Evolutionary conservation across 2,797 vertebrate species (phyloP), one percentile per base, ranked within the genome.

Genomic region (Ctenochaetus hawaiiensis): DNA sequence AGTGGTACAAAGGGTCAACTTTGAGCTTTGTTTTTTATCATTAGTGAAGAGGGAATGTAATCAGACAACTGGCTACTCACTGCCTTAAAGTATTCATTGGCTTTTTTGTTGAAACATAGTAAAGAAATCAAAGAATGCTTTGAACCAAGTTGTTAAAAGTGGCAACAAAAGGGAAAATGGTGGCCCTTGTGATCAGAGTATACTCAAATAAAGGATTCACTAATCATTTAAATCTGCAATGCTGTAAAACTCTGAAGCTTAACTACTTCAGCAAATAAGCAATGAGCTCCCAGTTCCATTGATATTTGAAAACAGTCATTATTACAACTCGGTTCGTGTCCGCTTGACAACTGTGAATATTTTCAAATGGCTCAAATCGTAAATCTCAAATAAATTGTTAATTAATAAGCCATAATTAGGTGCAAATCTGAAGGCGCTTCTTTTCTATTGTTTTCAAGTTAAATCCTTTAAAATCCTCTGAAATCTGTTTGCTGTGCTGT

Each of bases 91-190:
- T 62, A 80, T 67, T 75, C 43, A 77, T 57, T 3, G 0, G 2
- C 13, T 26, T 69, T 49, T 41, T 63, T 26, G 59, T 76, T 65
- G 16, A 52, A 81, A 71, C 45, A 62, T 39, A 18, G 8, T 41
- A 41, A 72, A 37, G 37, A 77, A 78, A 75, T 78, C 34, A 76
- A 75, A 80, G 56, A 66, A 54, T 14, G 22, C 63, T 77, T 85
- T 82, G 43, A 75, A 72, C 56, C 6, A 54, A 66, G 52, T 60
- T 65, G 52, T 68, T 62, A 48, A 44, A 16, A 67, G 17, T 7
- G 22, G 47, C 56, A 70, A 75, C 58, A 65, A 78, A 80, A 71
- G 44, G 51, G 52, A 67, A 58, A 41, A 22, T 8, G 37, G 39
- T 1, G 7, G 51, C 47, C 30, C 4, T 48, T 63, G 30, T 75